Percentiles rank a stretch among this genome's conserved stretches.
These are phyloP conservation scores for Panopea generosa DNA, from an alignment of 2,888 invertebrate species.

Conservation along the genomic window DNA sequence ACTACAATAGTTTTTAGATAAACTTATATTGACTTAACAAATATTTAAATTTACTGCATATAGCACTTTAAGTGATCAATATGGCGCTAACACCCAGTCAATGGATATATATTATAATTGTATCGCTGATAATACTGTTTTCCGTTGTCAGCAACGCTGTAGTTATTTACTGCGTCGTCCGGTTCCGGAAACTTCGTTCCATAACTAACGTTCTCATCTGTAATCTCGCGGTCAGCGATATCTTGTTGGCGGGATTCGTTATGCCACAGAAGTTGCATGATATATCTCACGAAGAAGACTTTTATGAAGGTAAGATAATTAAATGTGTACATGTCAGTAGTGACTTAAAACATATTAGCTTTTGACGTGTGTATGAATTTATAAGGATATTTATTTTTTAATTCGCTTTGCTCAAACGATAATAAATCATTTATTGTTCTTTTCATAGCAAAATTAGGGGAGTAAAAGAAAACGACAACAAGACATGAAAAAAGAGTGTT, in stretches of 20 bases:
- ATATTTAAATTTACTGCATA: too few species aligned
- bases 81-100: slow-evolving; percentile 27
- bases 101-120: slow-evolving; percentile 54
- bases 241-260: slow-evolving; percentile 74
- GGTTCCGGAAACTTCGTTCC: slow-evolving; percentile 66
- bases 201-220: slow-evolving; percentile 77
- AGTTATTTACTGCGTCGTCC: slow-evolving; percentile 68
- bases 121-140: slow-evolving; percentile 58
- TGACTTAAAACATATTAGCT: too few species aligned
- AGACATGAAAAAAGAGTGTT: too few species aligned
- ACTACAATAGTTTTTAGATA: too few species aligned
- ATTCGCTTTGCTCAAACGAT: too few species aligned
- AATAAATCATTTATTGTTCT: too few species aligned
- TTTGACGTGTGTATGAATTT: too few species aligned
- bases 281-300: slow-evolving; percentile 73
- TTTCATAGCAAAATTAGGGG: too few species aligned
- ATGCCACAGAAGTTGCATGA: slow-evolving; percentile 79
- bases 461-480: too few species aligned
- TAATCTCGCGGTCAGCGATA: slow-evolving; percentile 77
- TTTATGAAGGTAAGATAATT: slow-evolving; percentile 71
- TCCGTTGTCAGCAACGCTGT: slow-evolving; percentile 69
- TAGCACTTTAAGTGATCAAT: background rate
- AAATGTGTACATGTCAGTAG: too few species aligned
- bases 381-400: too few species aligned
- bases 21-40: too few species aligned